Evolutionary conservation across 2,797 vertebrate genomes (phyloP).

Genomic region (Enteromius unitaeniatus): DNA sequence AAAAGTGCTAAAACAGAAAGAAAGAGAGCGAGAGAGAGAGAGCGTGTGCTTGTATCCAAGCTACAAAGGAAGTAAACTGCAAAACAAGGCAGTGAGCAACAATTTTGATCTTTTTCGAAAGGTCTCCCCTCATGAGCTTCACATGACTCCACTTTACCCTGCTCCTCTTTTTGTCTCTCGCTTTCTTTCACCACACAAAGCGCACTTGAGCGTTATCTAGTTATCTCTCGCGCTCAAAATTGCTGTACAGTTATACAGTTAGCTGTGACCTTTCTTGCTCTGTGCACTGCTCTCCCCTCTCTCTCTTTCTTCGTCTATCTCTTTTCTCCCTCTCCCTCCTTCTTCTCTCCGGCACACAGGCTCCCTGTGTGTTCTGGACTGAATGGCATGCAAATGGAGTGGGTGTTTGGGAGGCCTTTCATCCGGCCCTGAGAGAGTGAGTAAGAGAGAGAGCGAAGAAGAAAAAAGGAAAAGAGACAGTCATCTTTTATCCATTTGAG

Average conservation of each 20-base stretch:
- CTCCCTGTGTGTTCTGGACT: constrained; percentile 84
- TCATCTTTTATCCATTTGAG: constrained; percentile 81
- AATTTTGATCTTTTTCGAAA: constrained; percentile 70
- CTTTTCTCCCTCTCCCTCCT: constrained; percentile 47
- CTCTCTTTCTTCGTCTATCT: constrained; percentile 56
- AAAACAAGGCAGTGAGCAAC: constrained; percentile 67
- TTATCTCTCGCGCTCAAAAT: constrained; percentile 43
- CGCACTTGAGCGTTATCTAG: constrained; percentile 36
- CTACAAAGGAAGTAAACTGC: constrained; percentile 59
- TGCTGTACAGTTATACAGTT: constrained; percentile 53
- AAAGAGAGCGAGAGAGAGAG: background rate
- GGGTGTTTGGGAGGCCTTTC: constrained; percentile 83
- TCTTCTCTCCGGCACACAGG: constrained; percentile 75
- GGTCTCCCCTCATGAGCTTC: constrained; percentile 78
- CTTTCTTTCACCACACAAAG: constrained; percentile 40
- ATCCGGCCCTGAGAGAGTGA: constrained; percentile 71
- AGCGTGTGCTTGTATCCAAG: constrained; percentile 40
- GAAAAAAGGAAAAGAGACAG: constrained; percentile 62
- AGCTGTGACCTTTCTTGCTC: constrained; percentile 56
- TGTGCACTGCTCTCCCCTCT: constrained; percentile 29
- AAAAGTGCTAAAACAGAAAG: constrained; percentile 21
- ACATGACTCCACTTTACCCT: constrained; percentile 80
- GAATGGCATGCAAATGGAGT: constrained; percentile 83
- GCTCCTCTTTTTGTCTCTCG: constrained; percentile 46
- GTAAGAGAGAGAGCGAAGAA: constrained; percentile 57